These are phyloP conservation scores for Epizoanthus ramosus DNA, from an alignment of 92 coral and sea anemone species.

Conservation along the genomic window DNA sequence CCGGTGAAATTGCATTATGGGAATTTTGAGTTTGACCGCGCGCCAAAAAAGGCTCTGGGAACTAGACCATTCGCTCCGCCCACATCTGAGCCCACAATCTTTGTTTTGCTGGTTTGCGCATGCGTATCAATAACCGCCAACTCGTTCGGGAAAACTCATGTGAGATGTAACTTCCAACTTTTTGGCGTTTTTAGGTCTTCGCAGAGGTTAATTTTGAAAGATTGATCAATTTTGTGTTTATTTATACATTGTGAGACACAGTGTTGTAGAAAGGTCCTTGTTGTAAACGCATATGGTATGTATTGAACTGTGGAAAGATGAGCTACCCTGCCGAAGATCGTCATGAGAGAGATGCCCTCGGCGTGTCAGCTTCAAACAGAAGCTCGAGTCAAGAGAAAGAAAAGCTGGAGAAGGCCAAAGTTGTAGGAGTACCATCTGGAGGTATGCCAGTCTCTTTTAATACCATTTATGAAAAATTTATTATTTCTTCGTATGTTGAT, in stretches of 20 bases:
- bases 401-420: constrained; percentile 78
- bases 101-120: constrained; percentile 17
- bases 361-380: constrained; percentile 66
- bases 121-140: constrained; percentile 40
- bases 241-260: neutral
- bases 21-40: neutral
- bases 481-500: neutral
- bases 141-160: constrained; percentile 43
- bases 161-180: constrained; percentile 22
- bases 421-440: constrained; percentile 63
- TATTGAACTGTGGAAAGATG: constrained; percentile 53
- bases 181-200: constrained; percentile 35
- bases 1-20: constrained; percentile 10
- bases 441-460: constrained; percentile 38
- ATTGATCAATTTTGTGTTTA: neutral
- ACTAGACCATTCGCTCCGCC: neutral
- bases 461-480: neutral
- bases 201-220: constrained; percentile 24
- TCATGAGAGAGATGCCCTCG: constrained; percentile 80
- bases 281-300: constrained; percentile 5
- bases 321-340: constrained; percentile 93
- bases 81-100: constrained; percentile 36
- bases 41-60: too few relatives aligned
- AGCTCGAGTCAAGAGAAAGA: constrained; percentile 66
- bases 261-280: neutral